Evolutionary conservation across 64 coral and sea anemone species (phyloP).

Genomic region (Acropora yongei): DNA sequence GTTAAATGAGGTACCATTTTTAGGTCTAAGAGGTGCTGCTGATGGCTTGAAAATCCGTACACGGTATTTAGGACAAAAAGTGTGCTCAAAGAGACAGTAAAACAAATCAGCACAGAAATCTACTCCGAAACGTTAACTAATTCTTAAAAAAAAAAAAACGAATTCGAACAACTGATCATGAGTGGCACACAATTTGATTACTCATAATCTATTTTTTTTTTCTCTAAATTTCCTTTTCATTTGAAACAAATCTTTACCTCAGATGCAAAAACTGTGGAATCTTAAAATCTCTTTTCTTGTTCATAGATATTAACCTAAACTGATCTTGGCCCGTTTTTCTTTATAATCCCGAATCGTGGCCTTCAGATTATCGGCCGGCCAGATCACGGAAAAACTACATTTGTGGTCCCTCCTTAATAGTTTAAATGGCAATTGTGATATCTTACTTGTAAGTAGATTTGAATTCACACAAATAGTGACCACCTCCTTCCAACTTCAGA

Average conservation of each 20-base stretch:
- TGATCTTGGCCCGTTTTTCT: no score
- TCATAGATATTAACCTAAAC: no score
- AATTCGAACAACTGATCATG: slow-evolving; percentile 2
- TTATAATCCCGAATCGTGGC: no score
- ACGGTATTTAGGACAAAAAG: no score
- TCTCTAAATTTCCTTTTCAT: slow-evolving; percentile 7
- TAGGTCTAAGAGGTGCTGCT: background rate
- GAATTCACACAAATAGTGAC: background rate
- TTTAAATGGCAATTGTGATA: background rate
- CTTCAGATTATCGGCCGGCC: no score
- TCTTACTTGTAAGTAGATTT: slow-evolving; percentile 1
- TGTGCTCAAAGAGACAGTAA: no score
- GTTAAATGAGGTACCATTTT: slow-evolving; percentile 5
- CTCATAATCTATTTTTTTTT: slow-evolving; percentile 2
- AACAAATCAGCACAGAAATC: background rate
- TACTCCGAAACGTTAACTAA: background rate
- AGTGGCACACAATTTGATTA: background rate
- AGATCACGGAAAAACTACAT: background rate
- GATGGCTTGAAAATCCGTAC: background rate
- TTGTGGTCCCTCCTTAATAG: slow-evolving; percentile 2
- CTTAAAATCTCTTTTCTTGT: no score
- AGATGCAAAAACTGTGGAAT: no score
- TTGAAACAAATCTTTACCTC: background rate
- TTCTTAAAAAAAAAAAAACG: background rate
- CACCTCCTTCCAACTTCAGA: background rate